Conservation (phyloP, 2,888 invertebrate species). For the Campoletis raptor region DNA sequence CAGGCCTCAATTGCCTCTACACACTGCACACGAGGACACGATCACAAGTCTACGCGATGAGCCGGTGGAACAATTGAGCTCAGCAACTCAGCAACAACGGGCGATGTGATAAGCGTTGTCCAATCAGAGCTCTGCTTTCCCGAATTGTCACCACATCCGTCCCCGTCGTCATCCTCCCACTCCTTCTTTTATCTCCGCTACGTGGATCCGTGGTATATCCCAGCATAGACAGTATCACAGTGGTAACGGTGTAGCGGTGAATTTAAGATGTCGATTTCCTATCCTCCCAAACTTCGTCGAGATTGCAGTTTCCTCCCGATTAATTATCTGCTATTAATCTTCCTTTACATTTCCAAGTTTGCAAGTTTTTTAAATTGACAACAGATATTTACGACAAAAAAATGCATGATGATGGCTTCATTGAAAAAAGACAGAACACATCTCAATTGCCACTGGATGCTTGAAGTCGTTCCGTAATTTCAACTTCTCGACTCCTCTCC, state of each 20-base stretch:
- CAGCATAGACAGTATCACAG: no score
- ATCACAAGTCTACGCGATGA: background rate
- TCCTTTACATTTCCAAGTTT: no score
- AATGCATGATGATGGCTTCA: no score
- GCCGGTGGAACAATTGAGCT: background rate
- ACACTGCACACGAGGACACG: background rate
- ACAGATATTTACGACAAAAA: no score
- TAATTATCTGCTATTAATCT: no score
- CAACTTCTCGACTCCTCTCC: no score
- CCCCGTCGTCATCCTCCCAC: background rate
- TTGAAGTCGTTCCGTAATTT: no score
- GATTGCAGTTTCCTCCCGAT: background rate
- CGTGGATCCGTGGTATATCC: no score
- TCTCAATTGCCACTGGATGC: no score
- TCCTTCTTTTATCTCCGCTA: background rate
- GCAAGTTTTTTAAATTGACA: no score
- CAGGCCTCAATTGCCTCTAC: background rate
- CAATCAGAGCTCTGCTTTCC: background rate
- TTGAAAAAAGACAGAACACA: no score
- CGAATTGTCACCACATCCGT: conserved; percentile 4
- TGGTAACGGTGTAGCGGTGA: background rate
- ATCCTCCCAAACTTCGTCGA: background rate
- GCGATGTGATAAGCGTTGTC: background rate
- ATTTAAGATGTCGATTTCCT: background rate
- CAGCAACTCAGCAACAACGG: background rate